phyloP scores from a whole-genome alignment of 2,888 invertebrate genomes.

The Clitarchus hookeri region DNA sequence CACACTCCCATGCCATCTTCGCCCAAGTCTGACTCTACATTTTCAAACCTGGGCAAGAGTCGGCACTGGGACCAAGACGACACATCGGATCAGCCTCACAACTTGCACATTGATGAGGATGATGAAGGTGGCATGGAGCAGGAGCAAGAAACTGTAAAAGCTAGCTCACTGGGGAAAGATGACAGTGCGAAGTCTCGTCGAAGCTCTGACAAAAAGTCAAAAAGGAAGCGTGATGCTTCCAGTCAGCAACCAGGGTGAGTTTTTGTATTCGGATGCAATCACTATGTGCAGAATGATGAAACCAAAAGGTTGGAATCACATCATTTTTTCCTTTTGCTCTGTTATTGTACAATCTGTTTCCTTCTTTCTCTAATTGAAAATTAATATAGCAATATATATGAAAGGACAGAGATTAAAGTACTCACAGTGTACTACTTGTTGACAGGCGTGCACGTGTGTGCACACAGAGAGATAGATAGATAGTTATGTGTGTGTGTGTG shows the following conservation, averaged over 20 bases:
- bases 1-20: conserved; percentile 47
- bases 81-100: background rate
- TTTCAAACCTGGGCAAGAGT: background rate
- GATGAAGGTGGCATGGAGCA: background rate
- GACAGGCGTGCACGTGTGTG: no score
- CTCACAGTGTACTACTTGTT: no score
- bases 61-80: conserved; percentile 29
- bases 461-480: no score
- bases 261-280: background rate
- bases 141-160: background rate
- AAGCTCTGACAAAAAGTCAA: background rate
- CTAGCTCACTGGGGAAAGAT: background rate
- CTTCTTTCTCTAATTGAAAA: no score
- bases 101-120: background rate
- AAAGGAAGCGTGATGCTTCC: background rate
- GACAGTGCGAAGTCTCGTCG: background rate
- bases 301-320: no score
- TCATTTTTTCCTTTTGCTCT: no score
- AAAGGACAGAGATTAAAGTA: no score
- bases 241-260: conserved; percentile 8
- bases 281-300: no score
- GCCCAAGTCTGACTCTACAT: conserved; percentile 31
- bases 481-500: no score
- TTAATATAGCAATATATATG: no score
- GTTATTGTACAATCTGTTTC: no score